Conservation (phyloP, 2,797 vertebrate genomes). For the Rhinatrema bivittatum region DNA sequence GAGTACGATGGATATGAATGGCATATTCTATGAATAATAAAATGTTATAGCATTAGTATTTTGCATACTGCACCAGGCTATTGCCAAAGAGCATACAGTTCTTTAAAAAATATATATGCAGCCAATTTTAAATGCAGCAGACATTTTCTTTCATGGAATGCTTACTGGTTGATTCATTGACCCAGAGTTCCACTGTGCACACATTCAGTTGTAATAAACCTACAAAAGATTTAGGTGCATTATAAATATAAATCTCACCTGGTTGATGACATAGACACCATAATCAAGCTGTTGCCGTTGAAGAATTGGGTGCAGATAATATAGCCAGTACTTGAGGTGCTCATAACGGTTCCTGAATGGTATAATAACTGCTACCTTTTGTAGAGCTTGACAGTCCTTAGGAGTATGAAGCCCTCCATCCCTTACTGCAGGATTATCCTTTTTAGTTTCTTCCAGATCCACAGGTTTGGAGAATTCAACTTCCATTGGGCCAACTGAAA, state of each 20-base stretch:
- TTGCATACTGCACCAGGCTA: no score
- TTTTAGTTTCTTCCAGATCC: constrained; percentile 59
- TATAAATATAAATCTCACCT: constrained; percentile 68
- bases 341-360: constrained; percentile 87
- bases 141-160: no score
- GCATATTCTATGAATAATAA: no score
- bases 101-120: no score
- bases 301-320: constrained; percentile 88
- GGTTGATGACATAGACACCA: constrained; percentile 85
- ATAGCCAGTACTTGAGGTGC: constrained; percentile 92
- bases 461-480: constrained; percentile 75
- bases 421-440: constrained; percentile 57
- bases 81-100: no score
- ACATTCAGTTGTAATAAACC: no score
- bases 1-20: no score
- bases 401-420: constrained; percentile 73
- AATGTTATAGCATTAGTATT: no score
- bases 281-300: constrained; percentile 91
- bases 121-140: no score
- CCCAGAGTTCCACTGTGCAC: no score
- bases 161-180: no score
- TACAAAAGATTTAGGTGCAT: no score
- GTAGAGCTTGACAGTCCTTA: constrained; percentile 66
- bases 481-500: constrained; percentile 73
- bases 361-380: constrained; percentile 92